These are phyloP conservation scores for Sipha maydis DNA, from an alignment of 2,888 invertebrate species.

Conservation along the genomic window DNA sequence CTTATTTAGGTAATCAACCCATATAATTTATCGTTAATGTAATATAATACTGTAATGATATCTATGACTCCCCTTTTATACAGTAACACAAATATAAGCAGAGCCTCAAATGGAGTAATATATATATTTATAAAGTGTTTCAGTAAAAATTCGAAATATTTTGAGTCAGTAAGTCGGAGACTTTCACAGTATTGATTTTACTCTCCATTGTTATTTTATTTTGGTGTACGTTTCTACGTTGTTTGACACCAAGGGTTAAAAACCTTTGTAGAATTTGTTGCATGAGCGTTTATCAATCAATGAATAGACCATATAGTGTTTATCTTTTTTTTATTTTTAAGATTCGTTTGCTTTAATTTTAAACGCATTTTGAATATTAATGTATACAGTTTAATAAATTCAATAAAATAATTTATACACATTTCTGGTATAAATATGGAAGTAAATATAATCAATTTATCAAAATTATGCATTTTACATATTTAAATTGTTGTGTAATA, in stretches of 20 bases:
- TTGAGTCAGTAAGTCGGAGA: not conserved
- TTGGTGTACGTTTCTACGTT: not conserved
- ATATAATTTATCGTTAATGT: not conserved
- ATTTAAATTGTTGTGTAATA: too few relatives aligned
- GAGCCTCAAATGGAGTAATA: not conserved
- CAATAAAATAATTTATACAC: too few relatives aligned
- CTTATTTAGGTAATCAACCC: not conserved
- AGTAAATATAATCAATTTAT: too few relatives aligned
- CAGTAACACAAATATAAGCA: not conserved
- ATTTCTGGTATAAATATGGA: too few relatives aligned
- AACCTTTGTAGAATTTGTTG: not conserved
- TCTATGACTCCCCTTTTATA: not conserved
- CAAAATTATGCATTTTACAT: too few relatives aligned
- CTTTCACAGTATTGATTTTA: constrained; percentile 12
- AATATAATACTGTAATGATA: not conserved
- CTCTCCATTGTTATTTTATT: constrained; percentile 2
- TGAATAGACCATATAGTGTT: not conserved
- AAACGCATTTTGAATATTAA: too few relatives aligned
- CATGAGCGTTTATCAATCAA: not conserved
- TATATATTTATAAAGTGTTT: not conserved
- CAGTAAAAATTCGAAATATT: not conserved
- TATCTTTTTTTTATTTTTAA: not conserved
- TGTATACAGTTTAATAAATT: too few relatives aligned
- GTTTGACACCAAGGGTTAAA: not conserved
- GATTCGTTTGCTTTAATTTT: not conserved